phyloP scores from a whole-genome alignment of 1,140 invertebrate species.

The Caenorhabditis tropicalis region DNA sequence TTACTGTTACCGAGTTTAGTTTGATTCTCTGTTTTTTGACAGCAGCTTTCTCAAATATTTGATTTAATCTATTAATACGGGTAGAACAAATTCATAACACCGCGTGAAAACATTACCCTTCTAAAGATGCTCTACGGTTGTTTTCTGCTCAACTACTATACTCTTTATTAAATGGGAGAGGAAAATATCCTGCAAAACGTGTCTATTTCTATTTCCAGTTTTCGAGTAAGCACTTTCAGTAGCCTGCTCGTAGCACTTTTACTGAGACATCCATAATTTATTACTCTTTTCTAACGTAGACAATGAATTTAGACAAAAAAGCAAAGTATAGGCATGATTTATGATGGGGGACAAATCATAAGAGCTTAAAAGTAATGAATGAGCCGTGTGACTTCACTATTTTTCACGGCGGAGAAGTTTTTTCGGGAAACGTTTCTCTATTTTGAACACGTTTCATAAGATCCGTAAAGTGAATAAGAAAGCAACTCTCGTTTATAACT shows the following conservation, averaged over 20 bases:
- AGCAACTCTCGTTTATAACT: no score
- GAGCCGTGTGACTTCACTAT: background rate
- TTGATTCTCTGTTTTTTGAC: constrained; percentile 7
- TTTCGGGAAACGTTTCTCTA: no score
- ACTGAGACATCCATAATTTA: background rate
- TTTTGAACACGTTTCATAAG: no score
- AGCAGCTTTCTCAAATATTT: constrained; percentile 23
- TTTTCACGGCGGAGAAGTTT: background rate
- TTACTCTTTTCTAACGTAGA: background rate
- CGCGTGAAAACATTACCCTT: background rate
- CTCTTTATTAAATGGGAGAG: no score
- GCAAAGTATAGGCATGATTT: background rate
- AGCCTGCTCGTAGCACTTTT: background rate
- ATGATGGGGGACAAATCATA: background rate
- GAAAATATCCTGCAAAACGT: no score
- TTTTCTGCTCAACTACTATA: no score
- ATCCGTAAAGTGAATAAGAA: no score
- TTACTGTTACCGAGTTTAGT: no score
- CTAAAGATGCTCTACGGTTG: no score
- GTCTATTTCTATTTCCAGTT: background rate
- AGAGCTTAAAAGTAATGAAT: background rate
- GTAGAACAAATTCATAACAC: background rate
- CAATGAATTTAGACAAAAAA: background rate
- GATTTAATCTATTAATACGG: background rate
- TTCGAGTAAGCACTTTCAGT: background rate